Base-by-base conservation (phyloP, 1,140 invertebrate species). In the Kradibia gibbosae region DNA sequence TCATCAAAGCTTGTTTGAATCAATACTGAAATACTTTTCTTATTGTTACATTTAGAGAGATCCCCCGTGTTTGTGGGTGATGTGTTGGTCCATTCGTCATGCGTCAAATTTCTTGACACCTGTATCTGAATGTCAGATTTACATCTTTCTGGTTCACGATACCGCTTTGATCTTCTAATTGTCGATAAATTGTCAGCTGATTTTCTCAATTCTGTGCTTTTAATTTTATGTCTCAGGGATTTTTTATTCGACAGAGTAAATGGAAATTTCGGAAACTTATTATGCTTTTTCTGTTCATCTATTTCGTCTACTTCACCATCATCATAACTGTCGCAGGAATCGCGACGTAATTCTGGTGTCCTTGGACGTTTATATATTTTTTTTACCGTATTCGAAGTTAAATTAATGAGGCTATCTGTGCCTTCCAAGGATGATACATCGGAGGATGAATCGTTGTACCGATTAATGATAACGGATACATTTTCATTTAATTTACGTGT, bases 1-100 rank as follows among this genome's bases (percentile, higher is more conserved):
- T 90, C 87, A 0, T 91, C 88, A 25, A 91, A 88, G 67, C 88
- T 89, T 20, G 90, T 91, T 82, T 91, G 91, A 34, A 91, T 88
- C 53, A 89, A 78, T 1, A 91, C 88, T 2, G 89, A 91, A 42
- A 90, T 86, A 48, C 86, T 89, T 22, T 77, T 86, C 20, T 87
- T 88, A 67, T 88, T 90, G 1, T 84, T 85, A 0, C 85, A 86
- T 36, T 86, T 88, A 20, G 86, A 88, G 73, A 87, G 73, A 36
- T 57, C 72, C 17, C 0, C 20, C 3, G 87, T 90, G 5, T 83
- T 83, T 2, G 83, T 80, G 0, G 89, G 89, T 34, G 90, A 87
- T 0, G 90, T 91, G 48, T 91, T 91, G 3, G 90, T 91, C 78
- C 86, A 90, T 80, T 90, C 89, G 80, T 91, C 89, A 25, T 85